Conservation (phyloP, 2,113 vertebrate genomes). For the Triplophysa rosa region DNA sequence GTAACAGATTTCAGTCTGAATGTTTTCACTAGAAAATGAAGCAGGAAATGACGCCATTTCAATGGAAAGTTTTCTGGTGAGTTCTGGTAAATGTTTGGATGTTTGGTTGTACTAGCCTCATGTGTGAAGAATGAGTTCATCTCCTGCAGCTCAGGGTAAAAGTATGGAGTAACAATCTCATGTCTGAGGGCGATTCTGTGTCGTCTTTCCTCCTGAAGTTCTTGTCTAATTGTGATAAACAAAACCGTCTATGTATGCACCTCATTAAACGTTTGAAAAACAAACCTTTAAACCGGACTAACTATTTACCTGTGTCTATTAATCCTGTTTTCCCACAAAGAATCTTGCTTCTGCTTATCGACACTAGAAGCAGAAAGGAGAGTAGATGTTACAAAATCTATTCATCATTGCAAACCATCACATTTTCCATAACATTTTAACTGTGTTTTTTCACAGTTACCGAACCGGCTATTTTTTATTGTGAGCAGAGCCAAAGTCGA, state of each 20-base stretch:
- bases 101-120: conserved; percentile 60
- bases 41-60: too few species aligned
- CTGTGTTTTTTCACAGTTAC: not conserved
- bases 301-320: conserved; percentile 65
- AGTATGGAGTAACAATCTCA: conserved; percentile 77
- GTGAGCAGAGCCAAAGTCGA: not conserved
- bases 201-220: conserved; percentile 66
- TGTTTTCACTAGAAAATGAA: too few species aligned
- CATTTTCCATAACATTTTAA: not conserved
- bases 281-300: not conserved
- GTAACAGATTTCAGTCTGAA: not conserved
- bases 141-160: conserved; percentile 75
- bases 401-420: not conserved
- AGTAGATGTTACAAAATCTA: not conserved
- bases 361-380: conserved; percentile 53
- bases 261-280: not conserved
- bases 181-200: conserved; percentile 70
- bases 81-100: too few species aligned
- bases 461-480: not conserved
- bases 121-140: conserved; percentile 56
- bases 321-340: conserved; percentile 73
- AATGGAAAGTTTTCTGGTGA: too few species aligned
- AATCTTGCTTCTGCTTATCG: conserved; percentile 24
- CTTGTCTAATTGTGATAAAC: conserved; percentile 2
- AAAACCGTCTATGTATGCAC: not conserved